Conservation (phyloP, 2,888 invertebrate genomes). For the Drosophila anomalata region DNA sequence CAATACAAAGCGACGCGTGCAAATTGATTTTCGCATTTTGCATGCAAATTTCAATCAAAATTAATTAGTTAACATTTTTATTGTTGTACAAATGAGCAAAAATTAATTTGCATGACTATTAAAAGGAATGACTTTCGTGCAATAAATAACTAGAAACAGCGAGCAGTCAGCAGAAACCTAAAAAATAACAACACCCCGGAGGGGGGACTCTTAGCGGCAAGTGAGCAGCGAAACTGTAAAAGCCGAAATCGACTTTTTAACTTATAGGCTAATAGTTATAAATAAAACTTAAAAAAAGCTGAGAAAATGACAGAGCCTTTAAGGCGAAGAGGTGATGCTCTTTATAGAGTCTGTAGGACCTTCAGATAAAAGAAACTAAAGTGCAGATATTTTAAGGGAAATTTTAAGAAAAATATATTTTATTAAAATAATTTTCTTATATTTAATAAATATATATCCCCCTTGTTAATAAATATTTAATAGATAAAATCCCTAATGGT, state of each 20-base stretch:
- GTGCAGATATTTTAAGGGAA: too few species aligned
- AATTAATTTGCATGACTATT: constrained; percentile 82
- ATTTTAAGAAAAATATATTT: too few species aligned
- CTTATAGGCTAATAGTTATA: constrained; percentile 49
- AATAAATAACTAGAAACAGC: constrained; percentile 63
- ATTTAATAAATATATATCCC: too few species aligned
- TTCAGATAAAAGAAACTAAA: too few species aligned
- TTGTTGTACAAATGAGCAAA: constrained; percentile 82
- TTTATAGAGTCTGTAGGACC: neutral
- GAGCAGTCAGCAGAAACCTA: constrained; percentile 41
- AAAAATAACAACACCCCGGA: constrained; percentile 25
- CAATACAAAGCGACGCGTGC: constrained; percentile 66
- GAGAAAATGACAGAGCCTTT: constrained; percentile 11
- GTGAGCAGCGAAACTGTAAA: constrained; percentile 44
- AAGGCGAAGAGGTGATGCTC: neutral
- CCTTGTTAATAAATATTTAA: too few species aligned
- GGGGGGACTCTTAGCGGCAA: constrained; percentile 17
- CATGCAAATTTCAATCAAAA: constrained; percentile 83
- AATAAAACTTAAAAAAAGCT: constrained; percentile 30
- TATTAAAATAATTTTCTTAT: too few species aligned
- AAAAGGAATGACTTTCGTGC: constrained; percentile 80
- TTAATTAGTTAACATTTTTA: constrained; percentile 82
- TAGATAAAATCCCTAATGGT: neutral
- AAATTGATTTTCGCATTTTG: constrained; percentile 80
- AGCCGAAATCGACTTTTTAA: constrained; percentile 53